Conservation (phyloP, 2,113 vertebrate genomes). For the Falco punctatus region DNA sequence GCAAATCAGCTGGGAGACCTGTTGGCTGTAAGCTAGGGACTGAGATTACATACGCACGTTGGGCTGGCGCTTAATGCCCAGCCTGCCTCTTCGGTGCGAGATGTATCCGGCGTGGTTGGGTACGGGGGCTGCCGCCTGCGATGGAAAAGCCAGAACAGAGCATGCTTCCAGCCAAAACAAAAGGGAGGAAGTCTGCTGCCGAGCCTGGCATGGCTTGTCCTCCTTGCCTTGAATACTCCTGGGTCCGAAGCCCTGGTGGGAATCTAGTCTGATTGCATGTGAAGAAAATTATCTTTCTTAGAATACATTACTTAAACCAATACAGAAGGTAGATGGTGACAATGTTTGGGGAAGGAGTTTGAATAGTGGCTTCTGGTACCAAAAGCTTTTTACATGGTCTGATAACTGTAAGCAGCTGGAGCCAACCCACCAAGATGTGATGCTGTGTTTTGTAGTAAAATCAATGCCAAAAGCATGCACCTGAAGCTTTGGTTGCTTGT, state of each 20-base stretch:
- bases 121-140: accelerated
- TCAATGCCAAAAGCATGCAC: neutral
- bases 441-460: neutral
- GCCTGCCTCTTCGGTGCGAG: neutral
- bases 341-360: neutral
- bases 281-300: neutral
- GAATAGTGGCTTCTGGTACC: neutral
- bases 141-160: neutral
- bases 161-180: slow-evolving; percentile 21
- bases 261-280: neutral
- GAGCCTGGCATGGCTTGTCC: neutral
- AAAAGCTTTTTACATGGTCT: neutral
- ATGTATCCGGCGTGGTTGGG: neutral
- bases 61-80: neutral
- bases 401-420: neutral
- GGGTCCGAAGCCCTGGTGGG: neutral
- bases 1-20: neutral
- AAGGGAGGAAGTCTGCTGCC: neutral
- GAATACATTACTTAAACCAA: neutral
- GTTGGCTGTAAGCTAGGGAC: neutral
- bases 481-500: neutral
- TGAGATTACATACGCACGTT: accelerated
- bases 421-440: neutral
- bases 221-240: neutral
- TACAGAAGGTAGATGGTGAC: neutral